Evolutionary conservation across 23 tunicate species (phyloP).

Genomic region (Halocynthia roretzi): DNA sequence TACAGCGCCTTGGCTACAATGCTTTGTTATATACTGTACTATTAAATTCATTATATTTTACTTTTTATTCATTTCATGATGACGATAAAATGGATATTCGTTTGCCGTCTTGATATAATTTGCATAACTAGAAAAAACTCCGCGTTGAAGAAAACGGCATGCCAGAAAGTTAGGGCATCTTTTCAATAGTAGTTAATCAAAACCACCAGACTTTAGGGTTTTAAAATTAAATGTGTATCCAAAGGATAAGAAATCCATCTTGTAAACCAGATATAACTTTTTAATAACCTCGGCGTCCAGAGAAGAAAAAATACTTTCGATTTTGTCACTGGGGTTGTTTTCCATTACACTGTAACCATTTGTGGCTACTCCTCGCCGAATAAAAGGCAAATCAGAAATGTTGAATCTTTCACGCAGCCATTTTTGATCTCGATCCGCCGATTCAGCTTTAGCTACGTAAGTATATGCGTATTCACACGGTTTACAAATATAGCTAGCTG

Average conservation of each 20-base stretch:
- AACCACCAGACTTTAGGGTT: background rate
- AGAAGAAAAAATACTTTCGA: background rate
- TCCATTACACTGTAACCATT: background rate
- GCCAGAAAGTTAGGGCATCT: background rate
- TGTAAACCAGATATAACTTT: background rate
- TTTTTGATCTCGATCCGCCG: background rate
- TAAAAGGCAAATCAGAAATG: background rate
- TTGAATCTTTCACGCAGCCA: background rate
- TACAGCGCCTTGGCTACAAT: too few relatives aligned
- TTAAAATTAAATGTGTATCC: slow-evolving; percentile 1
- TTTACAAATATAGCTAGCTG: background rate
- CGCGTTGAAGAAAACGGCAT: too few relatives aligned
- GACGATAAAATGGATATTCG: too few relatives aligned
- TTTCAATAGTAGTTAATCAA: background rate
- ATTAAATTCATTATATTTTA: too few relatives aligned
- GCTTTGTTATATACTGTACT: too few relatives aligned
- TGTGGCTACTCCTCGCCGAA: background rate
- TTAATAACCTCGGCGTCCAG: background rate
- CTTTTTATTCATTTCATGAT: too few relatives aligned
- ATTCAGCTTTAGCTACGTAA: background rate
- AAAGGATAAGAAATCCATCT: background rate
- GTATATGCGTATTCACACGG: slow-evolving; percentile 6
- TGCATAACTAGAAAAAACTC: too few relatives aligned
- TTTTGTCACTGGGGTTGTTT: background rate
- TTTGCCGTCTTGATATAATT: too few relatives aligned